These are phyloP conservation scores for Diplolepis rosae DNA, from an alignment of 2,888 invertebrate species.

Conservation along the genomic window DNA sequence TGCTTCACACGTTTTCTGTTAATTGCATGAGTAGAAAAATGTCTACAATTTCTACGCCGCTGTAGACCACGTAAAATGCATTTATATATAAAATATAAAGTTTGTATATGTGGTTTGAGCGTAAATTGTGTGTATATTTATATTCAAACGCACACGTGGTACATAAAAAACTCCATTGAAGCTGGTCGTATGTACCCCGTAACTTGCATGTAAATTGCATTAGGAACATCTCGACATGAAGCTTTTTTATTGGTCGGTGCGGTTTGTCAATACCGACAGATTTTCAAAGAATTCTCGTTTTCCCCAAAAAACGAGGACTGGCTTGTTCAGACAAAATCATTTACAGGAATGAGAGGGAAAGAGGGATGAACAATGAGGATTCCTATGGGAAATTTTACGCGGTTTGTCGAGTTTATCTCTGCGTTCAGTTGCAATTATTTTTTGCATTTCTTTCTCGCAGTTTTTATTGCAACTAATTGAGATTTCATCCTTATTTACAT, in stretches of 20 bases:
- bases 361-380: background rate
- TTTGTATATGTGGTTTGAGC: no score
- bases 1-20: conserved; percentile 50
- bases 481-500: no score
- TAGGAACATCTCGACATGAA: background rate
- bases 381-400: background rate
- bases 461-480: no score
- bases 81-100: conserved; percentile 44
- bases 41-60: conserved; percentile 33
- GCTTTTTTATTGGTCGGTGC: background rate
- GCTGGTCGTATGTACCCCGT: background rate
- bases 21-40: conserved; percentile 53
- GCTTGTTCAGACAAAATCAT: background rate
- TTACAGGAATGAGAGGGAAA: background rate
- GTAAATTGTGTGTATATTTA: background rate
- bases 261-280: background rate
- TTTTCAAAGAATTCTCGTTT: background rate
- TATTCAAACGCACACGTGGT: background rate
- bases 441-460: background rate
- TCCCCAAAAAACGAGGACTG: background rate
- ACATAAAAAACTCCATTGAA: background rate
- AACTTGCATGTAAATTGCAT: background rate
- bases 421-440: background rate
- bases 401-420: background rate
- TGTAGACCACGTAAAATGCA: conserved; percentile 53